phyloP scores from a whole-genome alignment of 2,797 vertebrate genomes.

The Brotogeris chrysoptera region DNA sequence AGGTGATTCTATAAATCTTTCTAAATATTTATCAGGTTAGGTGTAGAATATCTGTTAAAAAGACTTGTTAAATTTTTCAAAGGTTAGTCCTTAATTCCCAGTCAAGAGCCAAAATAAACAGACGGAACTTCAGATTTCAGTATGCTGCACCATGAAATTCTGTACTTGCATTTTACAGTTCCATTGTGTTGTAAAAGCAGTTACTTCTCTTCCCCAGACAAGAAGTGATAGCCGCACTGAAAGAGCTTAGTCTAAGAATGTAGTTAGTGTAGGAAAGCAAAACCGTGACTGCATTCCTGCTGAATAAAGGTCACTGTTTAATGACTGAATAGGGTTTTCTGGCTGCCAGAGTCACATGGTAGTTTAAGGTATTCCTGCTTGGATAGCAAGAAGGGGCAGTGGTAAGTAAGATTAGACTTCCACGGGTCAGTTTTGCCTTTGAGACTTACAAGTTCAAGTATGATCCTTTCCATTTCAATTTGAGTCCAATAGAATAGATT shows the following conservation, averaged over 20 bases:
- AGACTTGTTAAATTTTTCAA: neutral
- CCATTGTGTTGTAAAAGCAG: neutral
- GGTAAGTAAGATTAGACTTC: neutral
- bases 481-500: neutral
- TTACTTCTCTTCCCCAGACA: neutral
- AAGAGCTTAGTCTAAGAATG: neutral
- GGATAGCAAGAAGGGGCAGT: neutral
- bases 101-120: neutral
- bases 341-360: neutral
- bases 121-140: neutral
- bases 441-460: neutral
- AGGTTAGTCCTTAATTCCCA: neutral
- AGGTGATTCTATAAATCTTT: neutral
- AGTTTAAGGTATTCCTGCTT: neutral
- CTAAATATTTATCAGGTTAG: neutral
- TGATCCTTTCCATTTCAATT: neutral
- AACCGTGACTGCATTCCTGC: neutral
- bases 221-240: neutral
- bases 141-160: neutral
- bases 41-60: neutral
- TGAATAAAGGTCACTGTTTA: neutral
- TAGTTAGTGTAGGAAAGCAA: neutral
- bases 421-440: neutral
- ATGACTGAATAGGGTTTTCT: neutral
- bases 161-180: neutral